Percentiles rank a stretch among this genome's conserved stretches.
Conservation (phyloP, 2,888 invertebrate species). For the Drosophila paranaensis region DNA sequence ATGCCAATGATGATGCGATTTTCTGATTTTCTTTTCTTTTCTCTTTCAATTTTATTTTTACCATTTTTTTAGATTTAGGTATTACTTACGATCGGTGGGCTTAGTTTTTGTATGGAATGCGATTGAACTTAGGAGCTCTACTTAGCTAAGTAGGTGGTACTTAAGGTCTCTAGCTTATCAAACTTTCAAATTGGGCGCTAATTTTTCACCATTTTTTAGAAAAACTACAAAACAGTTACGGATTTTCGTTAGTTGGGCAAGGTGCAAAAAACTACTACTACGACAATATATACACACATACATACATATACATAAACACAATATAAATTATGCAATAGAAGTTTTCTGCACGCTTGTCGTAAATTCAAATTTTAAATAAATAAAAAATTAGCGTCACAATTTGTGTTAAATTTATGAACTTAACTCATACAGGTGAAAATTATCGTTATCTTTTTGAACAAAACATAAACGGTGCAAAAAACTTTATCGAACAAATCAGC, state of each 20-base stretch:
- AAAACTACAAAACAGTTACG: slow-evolving; percentile 34
- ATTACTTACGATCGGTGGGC: slow-evolving; percentile 66
- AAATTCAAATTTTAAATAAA: too few species aligned
- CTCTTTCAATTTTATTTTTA: slow-evolving; percentile 28
- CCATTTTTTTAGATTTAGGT: background rate
- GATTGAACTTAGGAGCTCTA: slow-evolving; percentile 63
- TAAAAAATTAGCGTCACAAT: slow-evolving; percentile 64
- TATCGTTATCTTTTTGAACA: slow-evolving; percentile 11
- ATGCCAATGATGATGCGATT: slow-evolving; percentile 69
- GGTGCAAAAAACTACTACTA: slow-evolving; percentile 79
- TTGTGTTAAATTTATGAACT: slow-evolving; percentile 38
- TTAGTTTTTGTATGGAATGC: slow-evolving; percentile 62
- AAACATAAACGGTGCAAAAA: slow-evolving; percentile 80
- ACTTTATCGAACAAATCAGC: slow-evolving; percentile 61
- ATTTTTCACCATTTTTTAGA: slow-evolving; percentile 52
- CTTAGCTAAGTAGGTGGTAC: slow-evolving; percentile 21
- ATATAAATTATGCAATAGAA: slow-evolving; percentile 72
- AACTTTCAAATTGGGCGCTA: slow-evolving; percentile 46
- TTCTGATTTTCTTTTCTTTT: slow-evolving; percentile 20
- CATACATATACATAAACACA: slow-evolving; percentile 28
- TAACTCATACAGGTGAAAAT: slow-evolving; percentile 41
- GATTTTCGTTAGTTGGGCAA: slow-evolving; percentile 38
- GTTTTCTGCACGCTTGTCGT: slow-evolving; percentile 78
- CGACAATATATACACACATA: slow-evolving; percentile 45
- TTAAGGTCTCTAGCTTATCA: slow-evolving; percentile 37